Evolutionary conservation across 1,140 invertebrate species (phyloP).

Genomic region (Sinonovacula constricta): DNA sequence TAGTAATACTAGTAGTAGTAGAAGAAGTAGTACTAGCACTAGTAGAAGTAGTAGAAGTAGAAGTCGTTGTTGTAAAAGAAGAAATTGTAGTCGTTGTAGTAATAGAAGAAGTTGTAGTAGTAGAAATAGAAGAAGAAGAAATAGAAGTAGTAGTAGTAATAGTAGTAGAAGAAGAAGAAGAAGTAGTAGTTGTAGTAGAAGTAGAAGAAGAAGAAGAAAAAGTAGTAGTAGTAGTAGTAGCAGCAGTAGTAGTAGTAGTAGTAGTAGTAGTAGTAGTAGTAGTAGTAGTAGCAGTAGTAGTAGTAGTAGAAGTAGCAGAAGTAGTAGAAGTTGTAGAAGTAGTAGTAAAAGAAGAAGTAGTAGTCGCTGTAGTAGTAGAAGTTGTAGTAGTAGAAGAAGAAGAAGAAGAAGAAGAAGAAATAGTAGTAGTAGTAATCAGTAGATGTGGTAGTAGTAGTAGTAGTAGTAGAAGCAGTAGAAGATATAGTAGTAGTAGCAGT

Average conservation of each 20-base stretch:
- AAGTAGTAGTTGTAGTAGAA: constrained; percentile 44
- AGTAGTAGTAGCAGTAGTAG: constrained; percentile 30
- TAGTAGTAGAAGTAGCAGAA: no score
- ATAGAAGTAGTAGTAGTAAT: constrained; percentile 13
- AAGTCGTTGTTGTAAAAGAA: constrained; percentile 10
- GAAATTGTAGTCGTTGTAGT: no score
- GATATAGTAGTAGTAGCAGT: no score
- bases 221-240: constrained; percentile 49
- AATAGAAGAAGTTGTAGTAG: background rate
- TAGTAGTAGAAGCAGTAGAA: no score
- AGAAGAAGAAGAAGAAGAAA: constrained; percentile 23
- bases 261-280: constrained; percentile 36
- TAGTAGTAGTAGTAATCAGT: constrained; percentile 38
- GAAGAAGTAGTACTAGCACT: background rate
- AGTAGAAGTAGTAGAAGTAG: constrained; percentile 3
- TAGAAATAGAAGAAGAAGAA: constrained; percentile 4
- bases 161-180: constrained; percentile 41
- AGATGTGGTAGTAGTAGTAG: constrained; percentile 12
- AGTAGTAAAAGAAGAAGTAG: no score
- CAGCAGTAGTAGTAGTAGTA: constrained; percentile 45
- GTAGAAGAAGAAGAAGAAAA: constrained; percentile 45
- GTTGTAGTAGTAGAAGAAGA: constrained; percentile 27
- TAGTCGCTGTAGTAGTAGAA: constrained; percentile 22
- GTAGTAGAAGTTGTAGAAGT: no score
- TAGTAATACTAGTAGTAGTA: no score